A percentile compares a stretch with the other conserved stretches of the same genome.
Conservation (phyloP, 2,113 vertebrate species). For the Apteryx mantelli region DNA sequence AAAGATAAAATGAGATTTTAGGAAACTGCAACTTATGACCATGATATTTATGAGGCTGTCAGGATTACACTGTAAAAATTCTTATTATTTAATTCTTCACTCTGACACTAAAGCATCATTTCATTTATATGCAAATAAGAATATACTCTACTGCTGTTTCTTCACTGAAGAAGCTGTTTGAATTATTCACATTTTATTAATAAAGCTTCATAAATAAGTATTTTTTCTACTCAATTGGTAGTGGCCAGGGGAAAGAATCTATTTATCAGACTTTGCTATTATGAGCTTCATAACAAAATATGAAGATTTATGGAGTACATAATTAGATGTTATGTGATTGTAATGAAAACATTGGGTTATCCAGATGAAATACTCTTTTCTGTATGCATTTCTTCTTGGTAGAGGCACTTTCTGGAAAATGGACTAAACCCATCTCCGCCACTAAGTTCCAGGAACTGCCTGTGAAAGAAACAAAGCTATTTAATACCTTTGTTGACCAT, state of each 20-base stretch:
- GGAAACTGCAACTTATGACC: slow-evolving; percentile 65
- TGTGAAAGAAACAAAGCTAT: neutral
- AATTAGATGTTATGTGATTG: slow-evolving; percentile 57
- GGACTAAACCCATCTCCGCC: neutral
- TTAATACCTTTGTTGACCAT: neutral
- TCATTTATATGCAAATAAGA: slow-evolving; percentile 76
- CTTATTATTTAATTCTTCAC: slow-evolving; percentile 72
- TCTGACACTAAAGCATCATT: slow-evolving; percentile 75
- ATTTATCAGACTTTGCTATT: slow-evolving; percentile 63
- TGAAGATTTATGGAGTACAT: slow-evolving; percentile 66
- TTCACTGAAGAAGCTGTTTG: slow-evolving; percentile 63
- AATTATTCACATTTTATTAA: slow-evolving; percentile 72
- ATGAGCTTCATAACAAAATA: slow-evolving; percentile 65
- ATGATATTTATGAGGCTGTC: slow-evolving; percentile 72
- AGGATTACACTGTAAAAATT: slow-evolving; percentile 63
- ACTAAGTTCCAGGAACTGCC: neutral
- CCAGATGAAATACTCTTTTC: slow-evolving; percentile 27
- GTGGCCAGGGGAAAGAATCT: slow-evolving; percentile 52
- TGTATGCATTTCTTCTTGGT: slow-evolving; percentile 25
- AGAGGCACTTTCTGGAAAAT: slow-evolving; percentile 21
- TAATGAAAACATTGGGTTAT: slow-evolving; percentile 62
- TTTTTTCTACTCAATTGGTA: slow-evolving; percentile 66
- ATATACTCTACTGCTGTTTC: slow-evolving; percentile 41
- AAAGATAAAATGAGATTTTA: slow-evolving; percentile 74
- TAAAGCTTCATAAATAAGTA: slow-evolving; percentile 65